Evolutionary conservation across 53 echinoderm and acorn worm genomes (phyloP).

Genomic region (Holothuria leucospilota): DNA sequence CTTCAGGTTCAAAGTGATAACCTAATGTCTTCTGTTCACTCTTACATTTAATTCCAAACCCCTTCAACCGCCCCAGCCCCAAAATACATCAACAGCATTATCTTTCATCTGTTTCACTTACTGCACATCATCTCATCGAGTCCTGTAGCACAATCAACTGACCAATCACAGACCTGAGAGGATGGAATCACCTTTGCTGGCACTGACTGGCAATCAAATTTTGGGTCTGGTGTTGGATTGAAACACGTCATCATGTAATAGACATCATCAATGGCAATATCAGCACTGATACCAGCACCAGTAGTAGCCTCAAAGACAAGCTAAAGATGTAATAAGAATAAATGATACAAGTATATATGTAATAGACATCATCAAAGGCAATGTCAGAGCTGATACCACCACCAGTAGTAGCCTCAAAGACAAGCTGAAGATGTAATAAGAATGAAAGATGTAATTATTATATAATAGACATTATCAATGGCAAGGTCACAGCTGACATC

Average conservation of each 20-base stretch:
- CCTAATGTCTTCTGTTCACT: no score
- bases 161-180: slow-evolving; percentile 38
- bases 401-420: neutral
- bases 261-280: slow-evolving; percentile 76
- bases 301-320: slow-evolving; percentile 60
- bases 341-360: no score
- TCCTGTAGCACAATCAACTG: slow-evolving; percentile 21
- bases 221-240: slow-evolving; percentile 3
- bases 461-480: no score
- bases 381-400: no score
- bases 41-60: neutral
- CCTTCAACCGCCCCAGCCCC: no score
- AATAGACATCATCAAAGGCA: no score
- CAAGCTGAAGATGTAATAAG: neutral
- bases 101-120: neutral
- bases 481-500: no score
- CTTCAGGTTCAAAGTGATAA: no score
- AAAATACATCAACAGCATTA: no score
- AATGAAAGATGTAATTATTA: no score
- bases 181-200: neutral
- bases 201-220: slow-evolving; percentile 29
- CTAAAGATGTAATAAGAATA: slow-evolving; percentile 2
- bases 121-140: slow-evolving; percentile 39
- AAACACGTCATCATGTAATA: slow-evolving; percentile 8
- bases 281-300: slow-evolving; percentile 53